phyloP scores from a whole-genome alignment of 2,113 vertebrate species.

The Syrrhaptes paradoxus region DNA sequence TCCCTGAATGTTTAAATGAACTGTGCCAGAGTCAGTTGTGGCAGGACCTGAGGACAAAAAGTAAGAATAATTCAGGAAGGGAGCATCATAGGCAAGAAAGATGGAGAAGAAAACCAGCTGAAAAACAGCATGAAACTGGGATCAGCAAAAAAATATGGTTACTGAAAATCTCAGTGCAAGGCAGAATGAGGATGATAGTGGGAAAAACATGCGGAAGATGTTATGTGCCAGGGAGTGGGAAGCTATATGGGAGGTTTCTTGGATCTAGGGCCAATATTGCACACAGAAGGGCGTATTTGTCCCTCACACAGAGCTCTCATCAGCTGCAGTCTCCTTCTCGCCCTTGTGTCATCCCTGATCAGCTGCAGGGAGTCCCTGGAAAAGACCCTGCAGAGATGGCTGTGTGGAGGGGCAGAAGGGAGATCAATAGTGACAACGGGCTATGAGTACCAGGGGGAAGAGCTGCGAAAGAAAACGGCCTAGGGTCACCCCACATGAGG shows the following conservation, averaged over 20 bases:
- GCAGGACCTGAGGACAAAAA: neutral
- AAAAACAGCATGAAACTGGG: neutral
- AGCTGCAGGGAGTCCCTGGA: neutral
- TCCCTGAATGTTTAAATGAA: neutral
- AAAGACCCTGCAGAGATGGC: neutral
- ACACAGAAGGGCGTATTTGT: neutral
- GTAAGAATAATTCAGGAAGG: neutral
- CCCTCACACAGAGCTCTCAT: neutral
- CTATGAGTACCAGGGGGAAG: neutral
- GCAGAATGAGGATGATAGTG: neutral
- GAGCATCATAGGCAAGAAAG: neutral
- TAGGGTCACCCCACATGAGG: neutral
- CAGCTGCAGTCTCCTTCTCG: neutral
- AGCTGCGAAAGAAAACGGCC: neutral
- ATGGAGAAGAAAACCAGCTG: neutral
- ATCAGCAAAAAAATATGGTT: neutral
- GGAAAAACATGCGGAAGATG: neutral
- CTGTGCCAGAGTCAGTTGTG: neutral
- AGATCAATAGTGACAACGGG: rapidly evolving
- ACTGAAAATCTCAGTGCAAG: neutral
- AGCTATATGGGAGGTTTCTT: neutral
- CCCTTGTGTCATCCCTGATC: neutral
- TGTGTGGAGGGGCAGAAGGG: neutral
- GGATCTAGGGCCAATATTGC: neutral
- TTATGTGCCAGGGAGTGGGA: neutral